These are phyloP conservation scores for Nesogale talazaci DNA, from an alignment of 2,113 vertebrate genomes.

Conservation along the genomic window DNA sequence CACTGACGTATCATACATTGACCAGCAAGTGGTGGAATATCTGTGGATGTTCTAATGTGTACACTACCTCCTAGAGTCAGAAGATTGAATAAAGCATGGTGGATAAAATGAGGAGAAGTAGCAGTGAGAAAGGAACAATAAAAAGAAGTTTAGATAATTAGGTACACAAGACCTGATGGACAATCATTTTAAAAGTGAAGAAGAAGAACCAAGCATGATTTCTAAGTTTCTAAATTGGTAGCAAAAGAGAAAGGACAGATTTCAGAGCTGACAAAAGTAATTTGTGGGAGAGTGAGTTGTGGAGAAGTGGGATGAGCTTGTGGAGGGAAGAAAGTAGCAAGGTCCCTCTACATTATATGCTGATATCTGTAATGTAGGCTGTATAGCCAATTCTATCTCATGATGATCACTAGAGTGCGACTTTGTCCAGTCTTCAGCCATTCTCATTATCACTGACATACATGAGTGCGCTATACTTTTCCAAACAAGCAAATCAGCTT, in stretches of 20 bases:
- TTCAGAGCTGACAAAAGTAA: background rate
- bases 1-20: too few species aligned
- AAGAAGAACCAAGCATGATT: background rate
- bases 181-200: background rate
- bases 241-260: background rate
- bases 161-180: background rate
- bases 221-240: background rate
- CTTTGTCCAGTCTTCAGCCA: background rate
- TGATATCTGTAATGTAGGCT: background rate
- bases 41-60: background rate
- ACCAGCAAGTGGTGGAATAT: background rate
- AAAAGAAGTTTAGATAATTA: background rate
- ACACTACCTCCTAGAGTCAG: background rate
- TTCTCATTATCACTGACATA: too few species aligned
- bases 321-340: background rate
- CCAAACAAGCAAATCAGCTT: background rate
- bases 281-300: background rate
- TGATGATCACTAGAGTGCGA: background rate
- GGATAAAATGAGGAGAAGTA: background rate
- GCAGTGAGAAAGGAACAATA: background rate
- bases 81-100: background rate
- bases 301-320: background rate
- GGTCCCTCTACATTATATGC: background rate
- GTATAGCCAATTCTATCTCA: background rate
- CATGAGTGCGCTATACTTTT: background rate